A percentile compares a stretch with the other conserved stretches of the same genome.
Conservation (phyloP, 1,140 invertebrate species). For the Drosophila sp. region DNA sequence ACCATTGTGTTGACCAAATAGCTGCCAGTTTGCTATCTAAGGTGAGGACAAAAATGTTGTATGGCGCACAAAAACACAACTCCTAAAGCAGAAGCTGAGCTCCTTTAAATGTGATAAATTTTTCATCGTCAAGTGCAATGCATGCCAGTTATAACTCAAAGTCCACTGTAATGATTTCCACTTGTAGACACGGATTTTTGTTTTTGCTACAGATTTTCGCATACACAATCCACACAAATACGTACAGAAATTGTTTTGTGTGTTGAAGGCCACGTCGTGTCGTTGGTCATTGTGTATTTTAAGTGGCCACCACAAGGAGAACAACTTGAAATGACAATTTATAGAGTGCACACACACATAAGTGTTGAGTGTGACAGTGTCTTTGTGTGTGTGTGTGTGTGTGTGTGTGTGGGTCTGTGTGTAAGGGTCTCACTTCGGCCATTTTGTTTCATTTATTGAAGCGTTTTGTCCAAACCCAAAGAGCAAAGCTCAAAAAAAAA, state of each 20-base stretch:
- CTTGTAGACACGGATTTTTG: conserved; percentile 60
- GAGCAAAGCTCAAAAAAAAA: conserved; percentile 8
- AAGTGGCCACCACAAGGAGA: conserved; percentile 43
- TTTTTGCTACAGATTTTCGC: conserved; percentile 59
- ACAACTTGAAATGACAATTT: conserved; percentile 59
- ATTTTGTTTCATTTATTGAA: conserved; percentile 39
- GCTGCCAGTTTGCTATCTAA: conserved; percentile 46
- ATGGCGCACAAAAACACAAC: background rate
- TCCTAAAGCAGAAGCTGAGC: background rate
- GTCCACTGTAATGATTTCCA: conserved; percentile 73
- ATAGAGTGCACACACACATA: conserved; percentile 27
- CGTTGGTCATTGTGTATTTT: conserved; percentile 56
- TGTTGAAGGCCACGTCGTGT: conserved; percentile 50
- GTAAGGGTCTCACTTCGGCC: conserved; percentile 1
- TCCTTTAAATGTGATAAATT: conserved; percentile 70
- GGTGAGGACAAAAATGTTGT: background rate
- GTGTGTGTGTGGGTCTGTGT: conserved; percentile 4
- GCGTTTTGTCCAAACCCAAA: conserved; percentile 8
- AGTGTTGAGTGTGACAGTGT: conserved; percentile 3
- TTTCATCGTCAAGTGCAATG: conserved; percentile 75
- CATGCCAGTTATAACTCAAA: conserved; percentile 76
- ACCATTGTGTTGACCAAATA: conserved; percentile 71
- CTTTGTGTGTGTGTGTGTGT: background rate
- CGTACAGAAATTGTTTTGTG: background rate
- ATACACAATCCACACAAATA: conserved; percentile 24